Conservation (phyloP, 2,797 vertebrate species). For the Chelon labrosus region DNA sequence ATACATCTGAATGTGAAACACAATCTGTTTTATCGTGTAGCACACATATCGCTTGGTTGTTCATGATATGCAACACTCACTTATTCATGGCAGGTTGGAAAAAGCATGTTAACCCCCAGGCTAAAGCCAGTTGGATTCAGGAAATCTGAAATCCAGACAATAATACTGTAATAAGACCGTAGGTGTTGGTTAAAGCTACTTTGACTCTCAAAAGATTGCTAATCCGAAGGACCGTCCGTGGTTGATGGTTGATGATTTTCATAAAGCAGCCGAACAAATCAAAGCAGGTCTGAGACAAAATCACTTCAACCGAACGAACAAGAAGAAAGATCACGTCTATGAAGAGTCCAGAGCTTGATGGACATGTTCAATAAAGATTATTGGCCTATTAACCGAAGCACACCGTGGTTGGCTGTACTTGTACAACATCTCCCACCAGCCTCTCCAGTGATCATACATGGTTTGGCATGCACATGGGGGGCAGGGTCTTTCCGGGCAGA, state of each 20-base stretch:
- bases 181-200: background rate
- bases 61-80: background rate
- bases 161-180: background rate
- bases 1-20: too few species aligned
- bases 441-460: background rate
- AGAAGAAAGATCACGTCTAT: too few species aligned
- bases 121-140: background rate
- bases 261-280: background rate
- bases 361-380: background rate
- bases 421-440: background rate
- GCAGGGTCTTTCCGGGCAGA: conserved; percentile 41
- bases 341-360: background rate
- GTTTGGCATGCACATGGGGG: conserved; percentile 7
- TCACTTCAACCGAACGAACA: background rate
- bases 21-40: too few species aligned
- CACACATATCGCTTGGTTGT: background rate
- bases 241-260: background rate
- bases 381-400: background rate
- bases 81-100: background rate
- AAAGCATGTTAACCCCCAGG: background rate
- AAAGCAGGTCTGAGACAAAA: too few species aligned
- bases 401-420: too few species aligned
- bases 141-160: background rate
- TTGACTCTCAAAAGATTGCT: background rate
- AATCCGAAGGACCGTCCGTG: background rate